Evolutionary conservation across 2,113 vertebrate species (phyloP), one percentile per base, ranked within the genome.

Genomic region (Mobula birostris): DNA sequence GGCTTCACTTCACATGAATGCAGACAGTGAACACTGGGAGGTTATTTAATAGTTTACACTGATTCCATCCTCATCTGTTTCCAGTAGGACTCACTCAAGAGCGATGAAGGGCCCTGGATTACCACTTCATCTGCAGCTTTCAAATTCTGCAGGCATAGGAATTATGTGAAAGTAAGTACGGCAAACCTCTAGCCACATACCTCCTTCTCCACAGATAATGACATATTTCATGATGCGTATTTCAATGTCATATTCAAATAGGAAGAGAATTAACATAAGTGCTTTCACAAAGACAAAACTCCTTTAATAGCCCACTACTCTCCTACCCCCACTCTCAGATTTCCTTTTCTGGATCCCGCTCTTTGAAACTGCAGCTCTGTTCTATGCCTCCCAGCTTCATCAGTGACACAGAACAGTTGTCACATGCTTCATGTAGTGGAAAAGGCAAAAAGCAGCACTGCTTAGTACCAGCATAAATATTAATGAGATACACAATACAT

Each of bases 401-500:
- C n/a, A n/a, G 58, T n/a, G 27, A 88, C 83, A 88, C 83, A 63
- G 61, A 90, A 66, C 61, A 6, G 58, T 66, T 90, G 58, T 90
- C 85, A 90, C 85, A 90, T 29, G 85, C 61, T 68, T 66, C n/a
- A n/a, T 66, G 61, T 90, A 90, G 85, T 90, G 85, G 85, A 90
- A 90, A 90, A 66, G 85, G 63, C 85, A 90, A 90, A 61, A 90
- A 66, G 85, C 85, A 90, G 85, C 29, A 90, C 85, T 90, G 85
- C 85, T 90, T 90, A 90, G 85, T 7, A 90, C 61, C 61, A 66
- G 32, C 29, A 90, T 90, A 90, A 90, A 90, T 90, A 90, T 90
- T 90, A 90, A 90, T 90, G 85, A 90, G 85, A 90, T 90, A 36
- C 85, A 90, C 85, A 90, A 90, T n/a, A 15, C 15, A 90, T 90